Conservation (phyloP, 1,140 invertebrate species). For the Lepidurus apus region DNA sequence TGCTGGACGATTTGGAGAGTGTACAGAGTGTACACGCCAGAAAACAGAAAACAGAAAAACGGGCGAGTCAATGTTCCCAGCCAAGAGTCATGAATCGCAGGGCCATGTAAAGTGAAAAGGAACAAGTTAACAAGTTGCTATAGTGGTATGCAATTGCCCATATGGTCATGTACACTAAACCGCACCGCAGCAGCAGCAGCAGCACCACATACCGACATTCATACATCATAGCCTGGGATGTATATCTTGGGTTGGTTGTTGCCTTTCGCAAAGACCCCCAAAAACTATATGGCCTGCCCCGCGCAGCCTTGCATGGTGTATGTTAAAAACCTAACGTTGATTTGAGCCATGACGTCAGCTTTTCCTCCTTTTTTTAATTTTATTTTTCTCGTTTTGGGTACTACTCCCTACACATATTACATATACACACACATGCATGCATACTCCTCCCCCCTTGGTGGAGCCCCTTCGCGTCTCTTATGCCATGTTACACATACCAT, state of each 20-base stretch:
- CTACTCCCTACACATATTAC: neutral
- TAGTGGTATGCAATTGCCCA: constrained; percentile 1
- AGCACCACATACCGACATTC: neutral
- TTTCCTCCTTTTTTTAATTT: neutral
- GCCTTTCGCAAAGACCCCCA: neutral
- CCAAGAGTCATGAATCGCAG: neutral
- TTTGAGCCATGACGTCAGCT: neutral
- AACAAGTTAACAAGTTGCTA: constrained; percentile 9
- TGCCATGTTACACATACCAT: neutral
- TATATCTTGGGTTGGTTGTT: neutral
- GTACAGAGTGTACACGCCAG: neutral
- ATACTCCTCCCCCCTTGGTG: neutral
- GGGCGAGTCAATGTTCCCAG: neutral
- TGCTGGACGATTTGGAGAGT: neutral
- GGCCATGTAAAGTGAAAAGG: neutral
- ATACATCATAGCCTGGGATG: neutral
- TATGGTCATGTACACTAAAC: neutral
- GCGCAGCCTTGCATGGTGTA: neutral
- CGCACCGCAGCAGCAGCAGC: constrained; percentile 12
- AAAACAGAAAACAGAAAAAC: neutral
- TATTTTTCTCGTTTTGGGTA: neutral
- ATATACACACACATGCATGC: neutral
- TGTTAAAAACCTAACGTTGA: neutral
- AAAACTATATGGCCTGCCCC: neutral
- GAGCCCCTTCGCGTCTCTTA: neutral